Percentiles rank a stretch among this genome's conserved stretches.
phyloP scores from a whole-genome alignment of 2,888 invertebrate species.

The Fragum sueziense region DNA sequence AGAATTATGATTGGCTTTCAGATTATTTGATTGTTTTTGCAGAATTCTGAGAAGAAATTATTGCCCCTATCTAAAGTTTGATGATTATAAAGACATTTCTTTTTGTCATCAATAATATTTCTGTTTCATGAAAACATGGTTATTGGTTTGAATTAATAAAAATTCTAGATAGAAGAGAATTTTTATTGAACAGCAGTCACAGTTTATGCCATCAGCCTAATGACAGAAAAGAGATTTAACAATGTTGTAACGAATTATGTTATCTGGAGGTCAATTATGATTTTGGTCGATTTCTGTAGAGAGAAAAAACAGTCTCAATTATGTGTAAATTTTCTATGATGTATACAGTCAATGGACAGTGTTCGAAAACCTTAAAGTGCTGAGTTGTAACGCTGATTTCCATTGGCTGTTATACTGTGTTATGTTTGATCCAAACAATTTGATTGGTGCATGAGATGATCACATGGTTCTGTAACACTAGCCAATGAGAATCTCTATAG shows the following conservation, averaged over 20 bases:
- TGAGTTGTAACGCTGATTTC: slow-evolving; percentile 33
- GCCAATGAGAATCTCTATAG: slow-evolving; percentile 54
- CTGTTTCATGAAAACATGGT: no score
- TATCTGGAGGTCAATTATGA: background rate
- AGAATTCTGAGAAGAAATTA: no score
- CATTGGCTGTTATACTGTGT: slow-evolving; percentile 21
- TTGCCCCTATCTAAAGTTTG: no score
- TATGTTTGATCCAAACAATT: slow-evolving; percentile 50
- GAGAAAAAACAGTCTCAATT: slow-evolving; percentile 17
- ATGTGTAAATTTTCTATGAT: background rate
- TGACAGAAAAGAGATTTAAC: no score
- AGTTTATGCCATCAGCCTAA: no score
- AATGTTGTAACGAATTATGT: background rate
- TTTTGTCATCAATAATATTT: no score
- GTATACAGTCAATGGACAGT: slow-evolving; percentile 1
- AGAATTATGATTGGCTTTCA: background rate
- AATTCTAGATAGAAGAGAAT: no score
- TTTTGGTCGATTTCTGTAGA: slow-evolving; percentile 11
- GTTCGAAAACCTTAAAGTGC: slow-evolving; percentile 26
- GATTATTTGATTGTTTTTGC: no score
- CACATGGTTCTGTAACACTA: slow-evolving; percentile 45
- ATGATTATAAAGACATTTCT: no score
- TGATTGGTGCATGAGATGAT: slow-evolving; percentile 64
- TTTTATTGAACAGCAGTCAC: no score
- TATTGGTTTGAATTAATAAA: no score